phyloP scores from a whole-genome alignment of 2,888 invertebrate genomes.

The Apamea crenata region DNA sequence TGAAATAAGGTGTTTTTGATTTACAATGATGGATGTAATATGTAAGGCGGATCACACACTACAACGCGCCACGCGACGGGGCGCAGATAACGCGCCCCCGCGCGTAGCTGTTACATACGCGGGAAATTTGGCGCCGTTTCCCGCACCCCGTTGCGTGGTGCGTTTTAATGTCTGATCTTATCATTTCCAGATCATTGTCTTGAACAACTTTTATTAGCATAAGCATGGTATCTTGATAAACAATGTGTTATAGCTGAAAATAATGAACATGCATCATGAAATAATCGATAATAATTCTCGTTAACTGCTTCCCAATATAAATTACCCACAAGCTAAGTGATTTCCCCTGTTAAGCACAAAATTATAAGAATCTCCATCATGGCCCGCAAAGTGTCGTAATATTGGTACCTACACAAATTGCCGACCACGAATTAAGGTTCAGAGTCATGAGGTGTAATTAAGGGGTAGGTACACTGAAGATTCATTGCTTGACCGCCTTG shows the following conservation, averaged over 20 bases:
- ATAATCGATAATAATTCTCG: constrained; percentile 31
- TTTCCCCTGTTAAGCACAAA: constrained; percentile 49
- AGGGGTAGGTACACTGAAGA: constrained; percentile 62
- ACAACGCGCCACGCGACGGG: neutral
- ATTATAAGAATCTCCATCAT: constrained; percentile 56
- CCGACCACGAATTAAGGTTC: constrained; percentile 61
- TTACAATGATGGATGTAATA: constrained; percentile 2
- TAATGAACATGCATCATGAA: constrained; percentile 11
- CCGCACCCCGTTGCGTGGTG: neutral
- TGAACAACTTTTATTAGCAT: neutral
- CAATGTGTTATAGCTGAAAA: neutral
- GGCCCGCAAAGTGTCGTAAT: constrained; percentile 55
- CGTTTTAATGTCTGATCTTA: neutral
- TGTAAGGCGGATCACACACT: neutral
- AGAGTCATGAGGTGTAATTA: constrained; percentile 66
- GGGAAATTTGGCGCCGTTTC: neutral
- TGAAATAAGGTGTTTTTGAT: constrained; percentile 1
- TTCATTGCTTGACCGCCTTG: constrained; percentile 65
- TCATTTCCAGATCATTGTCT: neutral
- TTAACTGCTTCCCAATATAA: constrained; percentile 43
- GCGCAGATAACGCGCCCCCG: neutral
- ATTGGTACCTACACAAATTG: constrained; percentile 58
- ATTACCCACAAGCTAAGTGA: constrained; percentile 41
- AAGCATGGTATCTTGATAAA: neutral
- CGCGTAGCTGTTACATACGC: neutral